These are phyloP conservation scores for Idris sp. DNA, from an alignment of 1,140 invertebrate species.

Conservation along the genomic window DNA sequence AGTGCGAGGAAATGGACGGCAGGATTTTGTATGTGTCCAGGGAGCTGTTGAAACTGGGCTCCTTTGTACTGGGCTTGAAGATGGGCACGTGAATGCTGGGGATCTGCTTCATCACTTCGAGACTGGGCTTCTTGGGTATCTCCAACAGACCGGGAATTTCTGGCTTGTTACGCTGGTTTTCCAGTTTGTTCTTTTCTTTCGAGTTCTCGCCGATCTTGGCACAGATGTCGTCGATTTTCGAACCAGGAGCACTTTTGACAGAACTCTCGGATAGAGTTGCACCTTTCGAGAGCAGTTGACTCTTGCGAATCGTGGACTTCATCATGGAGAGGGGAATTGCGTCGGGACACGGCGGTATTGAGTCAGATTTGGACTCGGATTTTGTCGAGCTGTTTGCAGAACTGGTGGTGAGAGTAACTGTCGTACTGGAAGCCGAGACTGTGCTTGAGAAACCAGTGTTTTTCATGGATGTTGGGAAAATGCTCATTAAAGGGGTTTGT, in stretches of 20 bases:
- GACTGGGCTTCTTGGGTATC: constrained; percentile 69
- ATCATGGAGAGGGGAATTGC: constrained; percentile 75
- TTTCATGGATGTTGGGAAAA: constrained; percentile 67
- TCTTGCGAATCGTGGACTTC: constrained; percentile 71
- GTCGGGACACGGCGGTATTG: constrained; percentile 74
- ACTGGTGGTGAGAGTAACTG: constrained; percentile 10
- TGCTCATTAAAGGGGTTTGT: constrained; percentile 68
- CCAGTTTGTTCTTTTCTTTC: constrained; percentile 73
- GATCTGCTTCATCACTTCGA: constrained; percentile 64
- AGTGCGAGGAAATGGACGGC: constrained; percentile 16
- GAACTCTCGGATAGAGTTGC: constrained; percentile 72
- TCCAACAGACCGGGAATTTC: constrained; percentile 75
- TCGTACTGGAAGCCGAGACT: constrained; percentile 5
- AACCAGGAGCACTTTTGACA: constrained; percentile 69
- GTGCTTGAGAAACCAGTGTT: constrained; percentile 54
- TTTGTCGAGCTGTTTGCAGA: too few relatives aligned
- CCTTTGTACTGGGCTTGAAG: constrained; percentile 68
- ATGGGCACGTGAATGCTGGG: constrained; percentile 74
- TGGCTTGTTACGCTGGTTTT: constrained; percentile 65
- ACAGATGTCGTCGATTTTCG: constrained; percentile 76
- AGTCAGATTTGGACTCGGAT: constrained; percentile 53
- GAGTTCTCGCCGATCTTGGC: constrained; percentile 76
- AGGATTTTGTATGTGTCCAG: constrained; percentile 29
- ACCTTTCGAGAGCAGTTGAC: constrained; percentile 70
- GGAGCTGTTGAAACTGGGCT: constrained; percentile 6